Conservation (phyloP, 2,113 vertebrate species). For the Struthidea cinerea region DNA sequence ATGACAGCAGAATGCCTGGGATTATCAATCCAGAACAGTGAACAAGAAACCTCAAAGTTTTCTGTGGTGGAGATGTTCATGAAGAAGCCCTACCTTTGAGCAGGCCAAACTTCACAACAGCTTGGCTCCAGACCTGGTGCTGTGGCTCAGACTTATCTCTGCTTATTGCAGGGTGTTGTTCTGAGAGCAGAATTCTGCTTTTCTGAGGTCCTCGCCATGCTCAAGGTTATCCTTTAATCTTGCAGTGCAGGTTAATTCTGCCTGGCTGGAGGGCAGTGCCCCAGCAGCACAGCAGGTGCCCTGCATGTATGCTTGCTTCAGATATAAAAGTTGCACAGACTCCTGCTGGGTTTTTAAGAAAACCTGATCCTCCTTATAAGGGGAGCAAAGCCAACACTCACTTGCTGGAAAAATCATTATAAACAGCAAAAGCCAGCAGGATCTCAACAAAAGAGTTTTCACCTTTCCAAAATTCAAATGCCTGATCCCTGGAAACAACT, state of each 20-base stretch:
- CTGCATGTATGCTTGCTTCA: background rate
- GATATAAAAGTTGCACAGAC: background rate
- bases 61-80: background rate
- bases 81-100: background rate
- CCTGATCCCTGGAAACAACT: background rate
- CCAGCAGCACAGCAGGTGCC: background rate
- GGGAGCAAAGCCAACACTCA: background rate
- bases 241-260: background rate
- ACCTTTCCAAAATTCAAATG: background rate
- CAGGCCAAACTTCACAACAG: background rate
- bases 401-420: background rate
- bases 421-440: background rate
- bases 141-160: background rate
- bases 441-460: background rate
- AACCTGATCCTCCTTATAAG: background rate
- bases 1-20: fast-evolving
- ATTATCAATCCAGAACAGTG: background rate
- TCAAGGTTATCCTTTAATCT: background rate
- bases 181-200: background rate
- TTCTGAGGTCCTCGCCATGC: fast-evolving
- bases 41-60: background rate
- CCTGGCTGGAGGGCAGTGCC: background rate
- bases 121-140: background rate
- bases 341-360: background rate
- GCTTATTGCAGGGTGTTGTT: background rate